Evolutionary conservation across 2,797 vertebrate species (phyloP), one percentile per base, ranked within the genome.

Genomic region (Sciurus vulgaris): DNA sequence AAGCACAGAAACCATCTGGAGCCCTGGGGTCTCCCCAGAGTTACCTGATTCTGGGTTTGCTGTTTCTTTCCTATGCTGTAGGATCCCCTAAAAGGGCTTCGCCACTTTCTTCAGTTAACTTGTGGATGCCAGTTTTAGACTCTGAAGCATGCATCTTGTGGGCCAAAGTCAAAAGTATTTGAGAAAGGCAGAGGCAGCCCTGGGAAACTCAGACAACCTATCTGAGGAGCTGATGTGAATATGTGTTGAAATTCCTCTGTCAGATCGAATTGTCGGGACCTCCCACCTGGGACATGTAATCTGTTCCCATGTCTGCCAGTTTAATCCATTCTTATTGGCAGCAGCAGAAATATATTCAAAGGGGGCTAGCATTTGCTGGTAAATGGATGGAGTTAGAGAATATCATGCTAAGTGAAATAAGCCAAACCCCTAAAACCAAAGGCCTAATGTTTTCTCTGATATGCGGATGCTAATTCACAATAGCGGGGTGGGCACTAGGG

Each of bases 211-310:
- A 33, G 33, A 67, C 49, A 51, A 89, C 4, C 41, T 79, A 67
- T 79, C 41, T 83, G 20, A 94, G 56, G 61, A 95, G 51, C 44
- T 87, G 79, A 82, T 67, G 10, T 89, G 73, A 91, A 72, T 33
- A 17, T 76, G 8, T 95, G 87, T 22, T 96, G 67, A 93, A 94
- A 95, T 86, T 91, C 54, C 92, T 93, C 73, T 91, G 6, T 72
- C 74, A 93, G 78, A 84, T 95, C 76, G 54, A 81, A 72, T 30
- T 72, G 51, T 73, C 41, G 11, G 20, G 61, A 91, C 47, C 47
- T 94, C 33, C 81, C 2, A 2, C 89, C n/a, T 61, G 77, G 72
- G 92, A 90, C 84, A 78, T 28, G 56, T 35, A 97, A 89, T 33
- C 44, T n/a, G 74, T 73, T 87, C 44, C 28, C 49, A 86, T 96